phyloP scores from a whole-genome alignment of 2,113 vertebrate genomes.

The Diadophis punctatus region DNA sequence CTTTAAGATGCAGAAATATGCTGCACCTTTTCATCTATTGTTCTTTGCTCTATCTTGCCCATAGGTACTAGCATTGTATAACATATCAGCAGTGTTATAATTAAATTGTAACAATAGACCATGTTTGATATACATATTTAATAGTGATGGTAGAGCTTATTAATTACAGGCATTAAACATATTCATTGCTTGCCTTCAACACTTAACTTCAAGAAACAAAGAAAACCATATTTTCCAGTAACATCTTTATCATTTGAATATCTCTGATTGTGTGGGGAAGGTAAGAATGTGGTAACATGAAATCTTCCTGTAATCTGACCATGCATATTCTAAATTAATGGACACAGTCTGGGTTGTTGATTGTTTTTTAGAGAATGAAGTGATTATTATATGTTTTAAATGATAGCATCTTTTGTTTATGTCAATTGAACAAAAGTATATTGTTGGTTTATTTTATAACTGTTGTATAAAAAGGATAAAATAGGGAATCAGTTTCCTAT shows the following conservation, averaged over 20 bases:
- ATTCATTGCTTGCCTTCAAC: background rate
- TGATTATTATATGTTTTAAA: background rate
- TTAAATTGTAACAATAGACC: background rate
- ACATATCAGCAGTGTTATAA: background rate
- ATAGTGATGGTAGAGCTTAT: background rate
- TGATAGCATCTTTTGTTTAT: background rate
- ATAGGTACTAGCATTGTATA: background rate
- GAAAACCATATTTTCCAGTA: background rate
- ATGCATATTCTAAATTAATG: background rate
- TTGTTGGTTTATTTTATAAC: background rate
- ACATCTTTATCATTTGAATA: background rate
- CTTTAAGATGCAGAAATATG: background rate
- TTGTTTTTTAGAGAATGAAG: background rate
- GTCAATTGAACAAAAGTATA: background rate
- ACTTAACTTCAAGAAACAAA: background rate
- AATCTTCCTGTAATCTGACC: background rate
- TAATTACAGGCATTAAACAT: background rate
- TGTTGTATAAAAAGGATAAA: background rate
- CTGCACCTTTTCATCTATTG: background rate
- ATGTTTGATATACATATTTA: background rate
- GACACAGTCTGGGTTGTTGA: background rate
- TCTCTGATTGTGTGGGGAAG: background rate
- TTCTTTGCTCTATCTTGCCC: background rate
- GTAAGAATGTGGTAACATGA: background rate
- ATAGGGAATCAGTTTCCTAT: background rate